phyloP scores from a whole-genome alignment of 2,888 invertebrate species.

The Tenthredo mesomela region DNA sequence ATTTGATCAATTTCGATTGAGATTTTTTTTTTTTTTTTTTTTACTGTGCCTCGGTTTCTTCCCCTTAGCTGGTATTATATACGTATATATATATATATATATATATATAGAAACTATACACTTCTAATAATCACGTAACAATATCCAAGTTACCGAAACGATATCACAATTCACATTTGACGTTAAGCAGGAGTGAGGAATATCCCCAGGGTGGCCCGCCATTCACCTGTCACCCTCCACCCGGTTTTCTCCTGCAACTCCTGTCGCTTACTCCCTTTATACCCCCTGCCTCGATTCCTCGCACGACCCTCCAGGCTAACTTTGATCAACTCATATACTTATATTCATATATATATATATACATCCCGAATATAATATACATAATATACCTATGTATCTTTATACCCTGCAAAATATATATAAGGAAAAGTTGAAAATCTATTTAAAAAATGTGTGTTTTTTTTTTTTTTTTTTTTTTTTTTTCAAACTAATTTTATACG shows the following conservation, averaged over 20 bases:
- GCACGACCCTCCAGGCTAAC: constrained; percentile 38
- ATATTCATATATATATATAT: too few relatives aligned
- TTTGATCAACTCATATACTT: constrained; percentile 35
- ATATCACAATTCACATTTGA: constrained; percentile 52
- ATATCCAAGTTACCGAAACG: constrained; percentile 49
- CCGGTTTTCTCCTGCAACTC: constrained; percentile 44
- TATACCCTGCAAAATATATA: too few relatives aligned
- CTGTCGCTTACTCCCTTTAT: constrained; percentile 37
- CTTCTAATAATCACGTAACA: constrained; percentile 43
- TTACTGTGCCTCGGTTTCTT: too few relatives aligned
- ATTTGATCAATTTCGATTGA: too few relatives aligned
- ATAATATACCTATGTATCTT: not conserved
- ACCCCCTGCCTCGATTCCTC: not conserved
- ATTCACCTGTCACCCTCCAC: constrained; percentile 65
- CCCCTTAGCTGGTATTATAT: too few relatives aligned
- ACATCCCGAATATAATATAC: not conserved
- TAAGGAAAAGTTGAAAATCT: too few relatives aligned
- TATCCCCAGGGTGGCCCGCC: constrained; percentile 62
- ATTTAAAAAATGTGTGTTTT: too few relatives aligned
- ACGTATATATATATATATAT: too few relatives aligned
- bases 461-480: too few relatives aligned
- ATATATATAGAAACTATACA: not conserved
- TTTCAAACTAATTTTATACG: too few relatives aligned
- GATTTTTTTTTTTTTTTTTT: too few relatives aligned
- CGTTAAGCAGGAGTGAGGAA: constrained; percentile 50